A percentile compares a stretch with the other conserved stretches of the same genome.
These are phyloP conservation scores for Hedya salicella DNA, from an alignment of 2,888 invertebrate genomes.

Conservation along the genomic window DNA sequence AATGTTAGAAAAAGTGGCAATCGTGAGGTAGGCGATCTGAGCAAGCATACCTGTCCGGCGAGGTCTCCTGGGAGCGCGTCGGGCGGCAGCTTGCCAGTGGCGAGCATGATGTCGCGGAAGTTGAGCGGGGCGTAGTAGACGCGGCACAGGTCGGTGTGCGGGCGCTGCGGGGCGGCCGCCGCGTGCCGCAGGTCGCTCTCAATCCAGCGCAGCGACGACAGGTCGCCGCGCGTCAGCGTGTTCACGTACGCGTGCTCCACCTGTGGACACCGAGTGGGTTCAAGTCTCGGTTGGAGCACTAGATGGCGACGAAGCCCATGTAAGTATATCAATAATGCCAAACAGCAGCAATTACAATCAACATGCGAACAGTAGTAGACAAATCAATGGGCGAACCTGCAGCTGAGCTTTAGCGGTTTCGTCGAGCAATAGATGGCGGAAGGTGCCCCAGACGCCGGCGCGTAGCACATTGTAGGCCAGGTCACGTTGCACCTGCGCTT, in stretches of 20 bases:
- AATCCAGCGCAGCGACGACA: constrained; percentile 97
- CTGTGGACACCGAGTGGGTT: constrained; percentile 57
- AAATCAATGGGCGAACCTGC: constrained; percentile 77
- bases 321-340: too few relatives aligned
- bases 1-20: background rate
- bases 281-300: too few relatives aligned
- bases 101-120: constrained; percentile 99
- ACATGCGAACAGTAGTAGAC: too few relatives aligned
- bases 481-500: constrained; percentile 88
- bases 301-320: too few relatives aligned
- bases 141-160: constrained; percentile 88
- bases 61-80: constrained; percentile 86
- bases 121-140: constrained; percentile 98
- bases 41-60: too few relatives aligned
- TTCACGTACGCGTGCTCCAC: constrained; percentile 98
- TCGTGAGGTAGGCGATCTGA: too few relatives aligned
- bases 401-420: constrained; percentile 64
- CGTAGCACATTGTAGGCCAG: constrained; percentile 94
- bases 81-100: constrained; percentile 97
- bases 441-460: constrained; percentile 93
- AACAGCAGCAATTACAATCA: too few relatives aligned
- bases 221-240: constrained; percentile 96
- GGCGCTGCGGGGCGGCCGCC: constrained; percentile 58
- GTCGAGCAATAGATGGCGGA: constrained; percentile 91
- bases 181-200: constrained; percentile 85